phyloP scores from a whole-genome alignment of 2,113 vertebrate species.

The Neodon shergylaensis region DNA sequence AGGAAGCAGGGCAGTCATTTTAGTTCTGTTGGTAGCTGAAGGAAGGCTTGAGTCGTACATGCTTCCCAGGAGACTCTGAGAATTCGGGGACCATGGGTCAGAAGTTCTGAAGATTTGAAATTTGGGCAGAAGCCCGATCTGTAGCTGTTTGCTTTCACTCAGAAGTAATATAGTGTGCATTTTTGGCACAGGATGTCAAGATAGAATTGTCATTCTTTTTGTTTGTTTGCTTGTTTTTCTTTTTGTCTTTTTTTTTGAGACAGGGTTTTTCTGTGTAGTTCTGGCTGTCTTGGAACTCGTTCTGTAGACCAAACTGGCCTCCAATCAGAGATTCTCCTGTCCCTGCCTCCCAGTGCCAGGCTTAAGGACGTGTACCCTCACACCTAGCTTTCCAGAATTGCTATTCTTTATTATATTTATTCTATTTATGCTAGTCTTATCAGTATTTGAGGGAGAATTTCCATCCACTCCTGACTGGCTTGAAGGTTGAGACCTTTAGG shows the following conservation, averaged over 20 bases:
- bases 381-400: not conserved
- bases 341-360: not conserved
- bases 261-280: not conserved
- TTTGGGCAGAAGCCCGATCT: not conserved
- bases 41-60: conserved; percentile 19
- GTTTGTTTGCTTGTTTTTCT: not conserved
- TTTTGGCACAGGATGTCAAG: not conserved
- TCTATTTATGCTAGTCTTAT: not conserved
- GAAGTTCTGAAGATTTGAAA: not conserved
- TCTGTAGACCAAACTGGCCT: not conserved
- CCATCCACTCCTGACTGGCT: not conserved
- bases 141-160: not conserved
- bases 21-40: conserved; percentile 16
- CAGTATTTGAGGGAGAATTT: not conserved
- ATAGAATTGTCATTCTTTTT: not conserved
- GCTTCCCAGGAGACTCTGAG: not conserved
- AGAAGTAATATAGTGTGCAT: not conserved
- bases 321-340: not conserved
- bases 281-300: not conserved
- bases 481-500: not conserved
- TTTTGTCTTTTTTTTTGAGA: not conserved
- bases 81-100: not conserved
- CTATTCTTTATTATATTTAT: not conserved
- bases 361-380: not conserved
- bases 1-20: not conserved